These are phyloP conservation scores for Listrodromus nycthemerus DNA, from an alignment of 2,888 invertebrate species.

Conservation along the genomic window DNA sequence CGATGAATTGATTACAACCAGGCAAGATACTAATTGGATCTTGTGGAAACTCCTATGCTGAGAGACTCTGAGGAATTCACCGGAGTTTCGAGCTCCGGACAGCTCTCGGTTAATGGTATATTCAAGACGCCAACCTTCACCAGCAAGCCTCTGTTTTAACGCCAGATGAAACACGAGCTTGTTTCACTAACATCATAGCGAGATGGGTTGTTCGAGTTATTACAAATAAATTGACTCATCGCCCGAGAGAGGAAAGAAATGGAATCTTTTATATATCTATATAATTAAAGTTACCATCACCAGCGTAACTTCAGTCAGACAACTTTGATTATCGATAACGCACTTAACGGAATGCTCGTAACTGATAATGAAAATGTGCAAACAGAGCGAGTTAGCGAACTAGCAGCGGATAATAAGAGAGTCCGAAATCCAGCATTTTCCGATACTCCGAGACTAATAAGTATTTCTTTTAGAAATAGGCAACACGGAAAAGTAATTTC, in stretches of 20 bases:
- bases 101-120: slow-evolving; percentile 7
- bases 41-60: slow-evolving; percentile 3
- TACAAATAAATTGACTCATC: background rate
- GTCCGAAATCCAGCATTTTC: background rate
- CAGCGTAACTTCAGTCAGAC: no score
- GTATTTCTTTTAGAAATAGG: background rate
- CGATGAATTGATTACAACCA: slow-evolving; percentile 19
- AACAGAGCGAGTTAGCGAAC: background rate
- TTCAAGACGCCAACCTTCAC: background rate
- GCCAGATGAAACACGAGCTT: slow-evolving; percentile 63
- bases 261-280: background rate
- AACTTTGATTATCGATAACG: background rate
- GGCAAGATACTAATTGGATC: slow-evolving; percentile 27
- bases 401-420: background rate
- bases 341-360: background rate
- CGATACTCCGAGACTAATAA: background rate
- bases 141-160: background rate
- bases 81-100: background rate
- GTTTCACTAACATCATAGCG: slow-evolving; percentile 55
- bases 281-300: background rate
- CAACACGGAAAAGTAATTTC: slow-evolving; percentile 8
- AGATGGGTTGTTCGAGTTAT: background rate
- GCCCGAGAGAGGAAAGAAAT: background rate
- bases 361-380: background rate
- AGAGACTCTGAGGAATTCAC: slow-evolving; percentile 13